A percentile compares a stretch with the other conserved stretches of the same genome.
These are phyloP conservation scores for Acrobasis repandana DNA, from an alignment of 2,888 invertebrate species.

Conservation along the genomic window DNA sequence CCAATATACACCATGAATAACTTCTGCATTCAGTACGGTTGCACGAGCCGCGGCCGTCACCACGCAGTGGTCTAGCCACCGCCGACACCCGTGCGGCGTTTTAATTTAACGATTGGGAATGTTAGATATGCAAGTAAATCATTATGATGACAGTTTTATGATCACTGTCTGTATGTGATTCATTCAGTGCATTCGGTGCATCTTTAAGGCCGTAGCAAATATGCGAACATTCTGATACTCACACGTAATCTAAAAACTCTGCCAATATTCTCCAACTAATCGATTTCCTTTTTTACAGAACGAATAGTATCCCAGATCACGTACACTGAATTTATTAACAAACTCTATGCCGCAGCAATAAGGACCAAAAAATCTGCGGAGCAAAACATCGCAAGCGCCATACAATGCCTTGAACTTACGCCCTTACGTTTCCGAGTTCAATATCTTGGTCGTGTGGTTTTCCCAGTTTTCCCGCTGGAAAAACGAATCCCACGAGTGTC, in stretches of 20 bases:
- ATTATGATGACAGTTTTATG: slow-evolving; percentile 4
- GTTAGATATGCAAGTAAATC: not conserved
- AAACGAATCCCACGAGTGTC: slow-evolving; percentile 24
- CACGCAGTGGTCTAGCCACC: too few species aligned
- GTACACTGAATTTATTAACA: not conserved
- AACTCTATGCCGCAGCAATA: not conserved
- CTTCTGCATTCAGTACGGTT: too few species aligned
- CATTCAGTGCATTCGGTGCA: not conserved
- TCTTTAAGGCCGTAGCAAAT: slow-evolving; percentile 1
- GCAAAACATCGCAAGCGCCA: not conserved
- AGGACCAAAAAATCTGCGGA: not conserved
- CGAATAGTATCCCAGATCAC: not conserved
- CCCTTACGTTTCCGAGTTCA: not conserved
- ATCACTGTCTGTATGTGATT: not conserved
- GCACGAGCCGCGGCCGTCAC: too few species aligned
- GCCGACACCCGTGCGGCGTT: too few species aligned
- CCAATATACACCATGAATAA: too few species aligned
- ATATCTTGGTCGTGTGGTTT: not conserved
- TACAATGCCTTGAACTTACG: not conserved
- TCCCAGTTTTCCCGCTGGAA: slow-evolving; percentile 3
- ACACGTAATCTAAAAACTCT: not conserved
- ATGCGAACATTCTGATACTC: slow-evolving; percentile 6
- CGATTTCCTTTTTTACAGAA: not conserved
- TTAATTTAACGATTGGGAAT: not conserved
- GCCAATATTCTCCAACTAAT: slow-evolving; percentile 7